Base-by-base conservation (phyloP, 1,140 invertebrate genomes). In the Mizuhopecten yessoensis region DNA sequence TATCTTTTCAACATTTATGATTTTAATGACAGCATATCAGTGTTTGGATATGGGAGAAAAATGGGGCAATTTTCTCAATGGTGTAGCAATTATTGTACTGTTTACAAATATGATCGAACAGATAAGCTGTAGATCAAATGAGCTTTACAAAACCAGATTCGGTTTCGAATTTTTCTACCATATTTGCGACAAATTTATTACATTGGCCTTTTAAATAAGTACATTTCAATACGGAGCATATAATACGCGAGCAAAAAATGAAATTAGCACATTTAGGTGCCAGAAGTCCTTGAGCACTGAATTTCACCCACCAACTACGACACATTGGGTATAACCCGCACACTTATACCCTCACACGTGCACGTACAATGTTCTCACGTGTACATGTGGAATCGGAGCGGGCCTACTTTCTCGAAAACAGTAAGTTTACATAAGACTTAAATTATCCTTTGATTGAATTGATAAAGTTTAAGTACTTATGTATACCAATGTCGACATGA, bases 31-130 rank as follows among this genome's bases (percentile, higher is more conserved):
- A 29, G 57, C 57, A n/a, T 75, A 75, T 75, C 57, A 7, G 5
- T 29, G n/a, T 7, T 75, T 75, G 57, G 17, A 75, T 75, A 29
- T 23, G n/a, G 29, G 7, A n/a, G 57, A 75, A 29, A 75, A 75
- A 75, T 75, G n/a, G 57, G 57, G 23, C n/a, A 75, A 75, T 75
- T 75, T 45, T 75, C 57, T n/a, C 2, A 29, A 29, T 17, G 23
- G 1, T 75, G n/a, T 13, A 45, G 42, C 23, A 75, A 75, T 29
- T 75, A 75, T 75, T 75, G 42, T 45, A 75, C 9, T 75, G 57
- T 75, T 75, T 75, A 75, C 57, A 75, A 75, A 75, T 75, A 75
- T 29, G 57, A 75, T 75, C 57, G 57, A n/a, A 75, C n/a, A 1
- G 57, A 75, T 75, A 75, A 75, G 57, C n/a, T n/a, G 7, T 75